Evolutionary conservation across 2,888 invertebrate genomes (phyloP), one percentile per base, ranked within the genome.

Genomic region (Drosophila kanekoi): DNA sequence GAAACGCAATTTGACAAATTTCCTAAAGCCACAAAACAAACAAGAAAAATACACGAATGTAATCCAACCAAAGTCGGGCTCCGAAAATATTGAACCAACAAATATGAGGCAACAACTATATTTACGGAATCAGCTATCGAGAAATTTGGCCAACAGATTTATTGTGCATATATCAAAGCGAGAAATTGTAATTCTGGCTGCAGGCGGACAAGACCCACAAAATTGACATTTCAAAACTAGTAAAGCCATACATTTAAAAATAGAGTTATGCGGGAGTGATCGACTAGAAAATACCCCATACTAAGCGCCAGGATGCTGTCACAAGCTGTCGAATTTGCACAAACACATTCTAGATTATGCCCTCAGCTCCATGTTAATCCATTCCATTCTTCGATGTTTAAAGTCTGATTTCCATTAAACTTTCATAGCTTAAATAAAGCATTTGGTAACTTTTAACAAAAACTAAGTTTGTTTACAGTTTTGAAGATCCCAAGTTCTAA

Each of bases 1-100:
- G 38, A 58, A 78, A 69, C 49, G 47, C 62, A 53, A 79, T 66
- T 76, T 76, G 68, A 59, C 69, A 76, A 79, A 70, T 75, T 59
- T 44, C 51, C 35, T 10, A 40, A 32, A 62, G 61, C 43, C 3
- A 48, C 2, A 61, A 60, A 59, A 44, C 48, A 77, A 47, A 60
- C 41, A 56, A 61, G 41, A 54, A 43, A 56, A 38, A 54, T 32
- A 52, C 28, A 47, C 41, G 14, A 5, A n/a, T 47, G 33, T 48
- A 38, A 60, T 47, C 43, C 41, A 40, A 20, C 20, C n/a, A 52
- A n/a, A 48, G 8, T 57, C 43, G 8, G 32, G 13, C 43, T 41
- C 20, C 23, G 43, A 52, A 57, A 57, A 47, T 60, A 74, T 60
- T 73, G 74, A 49, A 35, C 5, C 44, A 33, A 52, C 53, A 54